Conservation (phyloP, 2,888 invertebrate genomes). For the Trissolcus brochymenae region DNA sequence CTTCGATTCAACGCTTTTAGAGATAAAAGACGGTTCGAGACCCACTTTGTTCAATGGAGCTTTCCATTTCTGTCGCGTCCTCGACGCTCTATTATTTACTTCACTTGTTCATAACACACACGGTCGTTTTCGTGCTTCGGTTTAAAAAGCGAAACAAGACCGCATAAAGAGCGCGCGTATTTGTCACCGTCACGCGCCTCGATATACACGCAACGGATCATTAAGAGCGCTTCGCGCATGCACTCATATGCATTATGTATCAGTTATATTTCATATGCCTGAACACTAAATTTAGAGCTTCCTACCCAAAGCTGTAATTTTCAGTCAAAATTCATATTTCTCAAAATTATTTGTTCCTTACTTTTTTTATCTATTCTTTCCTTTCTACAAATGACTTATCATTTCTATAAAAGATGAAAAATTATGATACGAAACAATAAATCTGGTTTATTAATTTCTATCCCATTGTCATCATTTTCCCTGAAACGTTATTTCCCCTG, state of each 20-base stretch:
- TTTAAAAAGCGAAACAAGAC: conserved; percentile 24
- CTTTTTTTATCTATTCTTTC: no score
- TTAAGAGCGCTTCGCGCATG: conserved; percentile 24
- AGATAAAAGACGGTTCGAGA: conserved; percentile 59
- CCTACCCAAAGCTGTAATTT: not conserved
- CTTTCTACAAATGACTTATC: no score
- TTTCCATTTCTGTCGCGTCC: conserved; percentile 60
- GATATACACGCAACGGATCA: conserved; percentile 38
- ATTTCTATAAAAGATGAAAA: no score
- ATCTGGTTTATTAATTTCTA: no score
- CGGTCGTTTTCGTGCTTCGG: conserved; percentile 26
- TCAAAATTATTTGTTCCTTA: no score
- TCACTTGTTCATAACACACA: conserved; percentile 35
- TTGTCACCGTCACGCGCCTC: conserved; percentile 24
- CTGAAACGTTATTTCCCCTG: no score
- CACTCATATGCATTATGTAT: conserved; percentile 42
- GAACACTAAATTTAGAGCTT: conserved; percentile 17
- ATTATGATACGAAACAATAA: no score
- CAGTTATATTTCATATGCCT: conserved; percentile 34
- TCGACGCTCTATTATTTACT: conserved; percentile 42
- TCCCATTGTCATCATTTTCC: no score
- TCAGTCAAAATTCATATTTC: no score
- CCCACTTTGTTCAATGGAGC: conserved; percentile 65
- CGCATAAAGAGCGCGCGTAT: conserved; percentile 28
- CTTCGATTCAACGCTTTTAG: conserved; percentile 58